Percentiles rank a stretch among this genome's conserved stretches.
Conservation (phyloP, 92 coral and sea anemone genomes). For the Phenganax subtilis region DNA sequence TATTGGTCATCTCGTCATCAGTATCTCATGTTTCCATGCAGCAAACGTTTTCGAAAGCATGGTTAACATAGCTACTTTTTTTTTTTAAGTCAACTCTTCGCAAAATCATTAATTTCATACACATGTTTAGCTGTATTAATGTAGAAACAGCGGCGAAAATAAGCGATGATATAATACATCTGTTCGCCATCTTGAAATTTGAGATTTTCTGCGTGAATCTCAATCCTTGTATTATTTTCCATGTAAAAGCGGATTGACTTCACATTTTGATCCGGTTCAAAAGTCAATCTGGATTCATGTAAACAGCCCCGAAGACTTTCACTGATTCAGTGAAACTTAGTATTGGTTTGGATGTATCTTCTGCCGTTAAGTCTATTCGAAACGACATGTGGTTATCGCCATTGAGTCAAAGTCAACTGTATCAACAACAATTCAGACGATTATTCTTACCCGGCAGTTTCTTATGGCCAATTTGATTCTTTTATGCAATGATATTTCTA, state of each 20-base stretch:
- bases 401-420: slow-evolving; percentile 29
- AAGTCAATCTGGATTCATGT: too few species aligned
- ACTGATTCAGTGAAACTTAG: too few species aligned
- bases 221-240: too few species aligned
- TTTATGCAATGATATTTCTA: slow-evolving; percentile 24
- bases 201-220: background rate
- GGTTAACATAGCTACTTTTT: background rate
- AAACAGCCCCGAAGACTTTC: too few species aligned
- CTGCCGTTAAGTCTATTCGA: background rate
- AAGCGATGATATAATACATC: background rate
- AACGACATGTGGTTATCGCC: background rate
- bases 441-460: background rate
- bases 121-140: slow-evolving; percentile 11
- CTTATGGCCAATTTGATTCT: slow-evolving; percentile 2
- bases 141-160: background rate
- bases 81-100: background rate
- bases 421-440: background rate
- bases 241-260: too few species aligned
- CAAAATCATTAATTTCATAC: slow-evolving; percentile 16
- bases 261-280: too few species aligned
- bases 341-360: background rate
- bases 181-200: slow-evolving; percentile 5
- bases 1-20: slow-evolving; percentile 1
- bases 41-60: background rate
- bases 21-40: background rate